Evolutionary conservation across 2,888 invertebrate genomes (phyloP).

Genomic region (Dicyrtoma fusca): DNA sequence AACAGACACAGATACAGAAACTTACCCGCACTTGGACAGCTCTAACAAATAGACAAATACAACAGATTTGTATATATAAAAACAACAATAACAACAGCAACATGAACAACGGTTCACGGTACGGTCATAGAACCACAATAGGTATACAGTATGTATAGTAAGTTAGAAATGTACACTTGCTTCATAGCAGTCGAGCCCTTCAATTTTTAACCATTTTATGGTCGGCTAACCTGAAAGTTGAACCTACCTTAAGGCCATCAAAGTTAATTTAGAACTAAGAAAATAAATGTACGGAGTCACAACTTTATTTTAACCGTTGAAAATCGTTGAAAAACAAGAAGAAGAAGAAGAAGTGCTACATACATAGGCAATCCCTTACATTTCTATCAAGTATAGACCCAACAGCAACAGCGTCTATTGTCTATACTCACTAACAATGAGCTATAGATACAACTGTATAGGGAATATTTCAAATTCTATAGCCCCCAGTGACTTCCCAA

Average conservation of each 20-base stretch:
- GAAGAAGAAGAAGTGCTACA: neutral
- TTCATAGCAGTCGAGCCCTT: no score
- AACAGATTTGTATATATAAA: neutral
- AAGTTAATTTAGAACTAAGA: slow-evolving; percentile 17
- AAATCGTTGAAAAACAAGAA: neutral
- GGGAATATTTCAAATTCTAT: neutral
- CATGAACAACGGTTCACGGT: neutral
- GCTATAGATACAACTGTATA: no score
- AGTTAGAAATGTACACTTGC: neutral
- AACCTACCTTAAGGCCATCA: slow-evolving; percentile 21
- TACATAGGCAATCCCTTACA: no score
- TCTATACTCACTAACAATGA: no score
- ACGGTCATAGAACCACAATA: neutral
- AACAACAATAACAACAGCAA: neutral
- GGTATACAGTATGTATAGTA: neutral
- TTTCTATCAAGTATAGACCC: no score
- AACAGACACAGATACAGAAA: no score
- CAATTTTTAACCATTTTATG: slow-evolving; percentile 3
- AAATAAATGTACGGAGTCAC: neutral
- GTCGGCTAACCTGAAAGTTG: neutral
- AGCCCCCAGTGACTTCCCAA: slow-evolving; percentile 2
- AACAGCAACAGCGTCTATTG: no score
- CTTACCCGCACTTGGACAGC: no score
- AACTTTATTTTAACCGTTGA: slow-evolving; percentile 22
- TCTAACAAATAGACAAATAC: no score